Conservation (phyloP, 2,888 invertebrate species). For the Apocheima hispidaria region DNA sequence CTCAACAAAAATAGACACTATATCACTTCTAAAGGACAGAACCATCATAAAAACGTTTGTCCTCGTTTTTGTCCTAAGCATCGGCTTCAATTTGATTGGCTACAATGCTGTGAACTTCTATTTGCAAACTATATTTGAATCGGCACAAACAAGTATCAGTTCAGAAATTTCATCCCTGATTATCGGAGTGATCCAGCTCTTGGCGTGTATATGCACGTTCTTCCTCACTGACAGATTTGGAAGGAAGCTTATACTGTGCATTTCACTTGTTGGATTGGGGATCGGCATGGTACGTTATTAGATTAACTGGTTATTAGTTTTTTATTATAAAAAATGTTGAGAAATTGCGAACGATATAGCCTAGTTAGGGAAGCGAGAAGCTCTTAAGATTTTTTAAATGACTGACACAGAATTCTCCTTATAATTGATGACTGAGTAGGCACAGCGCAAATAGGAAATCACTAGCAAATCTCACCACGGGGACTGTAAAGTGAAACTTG, state of each 20-base stretch:
- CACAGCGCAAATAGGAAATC: too few species aligned
- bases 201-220: constrained; percentile 51
- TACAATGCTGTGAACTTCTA: constrained; percentile 57
- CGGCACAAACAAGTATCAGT: constrained; percentile 54
- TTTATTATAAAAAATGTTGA: too few species aligned
- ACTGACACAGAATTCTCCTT: too few species aligned
- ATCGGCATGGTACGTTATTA: constrained; percentile 56
- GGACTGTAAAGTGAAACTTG: too few species aligned
- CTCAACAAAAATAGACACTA: constrained; percentile 9
- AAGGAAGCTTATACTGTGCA: constrained; percentile 52
- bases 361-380: too few species aligned
- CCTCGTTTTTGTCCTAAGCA: constrained; percentile 45
- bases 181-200: constrained; percentile 56
- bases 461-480: too few species aligned
- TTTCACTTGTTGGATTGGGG: constrained; percentile 49
- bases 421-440: too few species aligned
- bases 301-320: too few species aligned
- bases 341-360: too few species aligned
- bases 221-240: constrained; percentile 52
- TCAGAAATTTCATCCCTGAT: constrained; percentile 58
- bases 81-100: constrained; percentile 50
- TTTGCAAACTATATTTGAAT: constrained; percentile 58
- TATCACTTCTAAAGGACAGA: constrained; percentile 45
- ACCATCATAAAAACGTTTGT: constrained; percentile 50
- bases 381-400: too few species aligned